Evolutionary conservation across 2,797 vertebrate species (phyloP).

Genomic region (Odontamblyopus lacepedii): DNA sequence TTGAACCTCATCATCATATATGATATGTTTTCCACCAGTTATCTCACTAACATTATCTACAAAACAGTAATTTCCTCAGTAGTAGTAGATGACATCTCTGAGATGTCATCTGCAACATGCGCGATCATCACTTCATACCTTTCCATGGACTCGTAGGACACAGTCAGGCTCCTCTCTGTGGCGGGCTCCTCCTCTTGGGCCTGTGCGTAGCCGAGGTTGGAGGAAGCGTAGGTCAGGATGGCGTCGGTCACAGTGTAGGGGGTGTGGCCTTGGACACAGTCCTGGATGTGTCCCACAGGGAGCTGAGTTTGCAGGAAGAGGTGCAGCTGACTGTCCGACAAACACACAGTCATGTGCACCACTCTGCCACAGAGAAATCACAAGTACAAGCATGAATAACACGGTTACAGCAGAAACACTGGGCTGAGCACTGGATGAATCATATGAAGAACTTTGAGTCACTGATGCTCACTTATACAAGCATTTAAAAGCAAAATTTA

Average conservation of each 20-base stretch:
- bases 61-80: no score
- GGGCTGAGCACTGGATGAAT: not conserved
- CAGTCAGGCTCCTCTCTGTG: constrained; percentile 62
- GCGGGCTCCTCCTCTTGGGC: constrained; percentile 77
- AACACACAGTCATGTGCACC: constrained; percentile 91
- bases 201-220: constrained; percentile 85
- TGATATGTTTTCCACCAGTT: not conserved
- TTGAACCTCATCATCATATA: no score
- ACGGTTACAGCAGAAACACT: not conserved
- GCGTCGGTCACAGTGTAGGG: constrained; percentile 86
- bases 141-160: constrained; percentile 81
- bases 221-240: constrained; percentile 91
- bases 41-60: not conserved
- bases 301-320: constrained; percentile 98
- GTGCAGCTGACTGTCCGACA: constrained; percentile 97
- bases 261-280: constrained; percentile 90
- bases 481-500: not conserved
- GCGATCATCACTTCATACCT: constrained; percentile 55
- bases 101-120: not conserved
- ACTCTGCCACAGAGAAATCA: constrained; percentile 70
- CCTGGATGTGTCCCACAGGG: constrained; percentile 87
- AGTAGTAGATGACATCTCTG: not conserved
- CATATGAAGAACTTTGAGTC: not conserved
- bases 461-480: not conserved
- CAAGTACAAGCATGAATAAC: not conserved